Evolutionary conservation across 1,140 invertebrate species (phyloP).

Genomic region (Drosophila saltans): DNA sequence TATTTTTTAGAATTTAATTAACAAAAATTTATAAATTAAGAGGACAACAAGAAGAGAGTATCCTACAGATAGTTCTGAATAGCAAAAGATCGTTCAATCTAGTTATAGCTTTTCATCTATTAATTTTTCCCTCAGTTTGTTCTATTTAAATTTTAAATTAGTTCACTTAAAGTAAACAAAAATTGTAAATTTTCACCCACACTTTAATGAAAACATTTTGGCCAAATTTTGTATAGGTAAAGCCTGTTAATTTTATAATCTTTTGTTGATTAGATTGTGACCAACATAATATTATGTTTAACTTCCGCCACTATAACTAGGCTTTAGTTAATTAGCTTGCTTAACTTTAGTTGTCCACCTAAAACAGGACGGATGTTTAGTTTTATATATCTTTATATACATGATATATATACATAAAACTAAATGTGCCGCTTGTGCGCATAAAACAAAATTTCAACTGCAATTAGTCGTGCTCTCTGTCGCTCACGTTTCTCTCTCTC

Average conservation of each 20-base stretch:
- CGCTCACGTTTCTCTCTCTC: conserved; percentile 6
- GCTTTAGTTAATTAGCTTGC: conserved; percentile 62
- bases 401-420: conserved; percentile 49
- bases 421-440: conserved; percentile 65
- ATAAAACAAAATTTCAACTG: conserved; percentile 80
- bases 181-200: not conserved
- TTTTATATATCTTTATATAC: not conserved
- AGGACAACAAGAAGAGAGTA: too few species aligned
- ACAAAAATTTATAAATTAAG: too few species aligned
- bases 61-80: too few species aligned
- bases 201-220: not conserved
- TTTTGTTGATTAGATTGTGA: conserved; percentile 35
- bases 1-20: too few species aligned
- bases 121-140: too few species aligned
- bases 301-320: conserved; percentile 33
- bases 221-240: not conserved
- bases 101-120: too few species aligned
- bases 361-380: not conserved
- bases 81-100: too few species aligned
- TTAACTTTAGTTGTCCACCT: conserved; percentile 46
- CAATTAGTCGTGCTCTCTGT: conserved; percentile 61
- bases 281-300: conserved; percentile 23
- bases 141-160: too few species aligned
- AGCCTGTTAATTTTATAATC: not conserved
- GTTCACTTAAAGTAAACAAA: too few species aligned